These are phyloP conservation scores for Larimichthys crocea DNA, from an alignment of 2,113 vertebrate genomes.

Conservation along the genomic window DNA sequence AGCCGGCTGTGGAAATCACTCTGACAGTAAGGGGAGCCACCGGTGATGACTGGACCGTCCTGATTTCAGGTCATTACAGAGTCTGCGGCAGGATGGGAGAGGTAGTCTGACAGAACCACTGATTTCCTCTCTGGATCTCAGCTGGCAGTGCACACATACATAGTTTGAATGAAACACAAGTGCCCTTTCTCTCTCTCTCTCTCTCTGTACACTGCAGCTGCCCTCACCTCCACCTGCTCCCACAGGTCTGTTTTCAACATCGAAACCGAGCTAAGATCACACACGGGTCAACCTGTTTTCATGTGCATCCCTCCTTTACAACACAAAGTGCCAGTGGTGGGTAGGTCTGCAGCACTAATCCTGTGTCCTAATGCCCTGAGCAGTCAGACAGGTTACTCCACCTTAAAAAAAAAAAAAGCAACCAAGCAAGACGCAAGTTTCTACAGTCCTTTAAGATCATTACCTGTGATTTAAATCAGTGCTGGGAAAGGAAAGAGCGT, in stretches of 20 bases:
- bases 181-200: conserved; percentile 4
- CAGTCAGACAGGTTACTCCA: conserved; percentile 66
- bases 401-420: conserved; percentile 24
- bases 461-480: conserved; percentile 5
- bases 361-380: conserved; percentile 34
- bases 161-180: conserved; percentile 36
- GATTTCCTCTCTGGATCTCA: conserved; percentile 26
- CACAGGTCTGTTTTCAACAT: conserved; percentile 32
- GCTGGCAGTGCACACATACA: conserved; percentile 18
- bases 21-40: conserved; percentile 57
- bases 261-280: conserved; percentile 19
- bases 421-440: background rate
- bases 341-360: conserved; percentile 41
- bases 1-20: conserved; percentile 64
- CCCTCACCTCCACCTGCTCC: background rate
- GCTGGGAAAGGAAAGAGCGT: conserved; percentile 22
- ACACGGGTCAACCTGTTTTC: conserved; percentile 33
- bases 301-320: conserved; percentile 14
- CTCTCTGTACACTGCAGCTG: background rate
- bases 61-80: conserved; percentile 23
- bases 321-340: conserved; percentile 10
- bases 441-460: conserved; percentile 3
- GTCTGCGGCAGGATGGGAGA: conserved; percentile 31
- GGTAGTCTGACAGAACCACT: conserved; percentile 24
- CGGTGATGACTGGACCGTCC: conserved; percentile 36